Conservation (phyloP, 2,888 invertebrate genomes). For the Lithodes maja region DNA sequence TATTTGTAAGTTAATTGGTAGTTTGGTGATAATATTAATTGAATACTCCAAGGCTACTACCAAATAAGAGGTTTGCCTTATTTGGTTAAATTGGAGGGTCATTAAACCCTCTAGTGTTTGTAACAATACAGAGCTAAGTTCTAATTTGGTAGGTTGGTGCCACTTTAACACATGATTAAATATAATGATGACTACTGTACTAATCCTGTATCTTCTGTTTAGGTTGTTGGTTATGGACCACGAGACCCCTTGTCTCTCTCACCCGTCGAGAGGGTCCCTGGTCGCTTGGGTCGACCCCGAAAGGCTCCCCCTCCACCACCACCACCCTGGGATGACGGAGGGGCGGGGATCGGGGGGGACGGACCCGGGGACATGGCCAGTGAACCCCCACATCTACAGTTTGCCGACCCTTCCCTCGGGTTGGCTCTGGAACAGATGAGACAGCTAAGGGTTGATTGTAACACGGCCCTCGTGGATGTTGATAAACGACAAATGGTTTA, state of each 20-base stretch:
- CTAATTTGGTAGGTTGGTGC: too few species aligned
- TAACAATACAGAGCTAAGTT: too few species aligned
- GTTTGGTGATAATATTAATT: too few species aligned
- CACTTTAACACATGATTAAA: too few species aligned
- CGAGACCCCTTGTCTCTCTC: conserved; percentile 44
- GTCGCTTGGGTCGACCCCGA: conserved; percentile 51
- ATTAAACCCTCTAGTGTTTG: too few species aligned
- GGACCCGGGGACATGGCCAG: conserved; percentile 51
- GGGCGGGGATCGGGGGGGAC: conserved; percentile 41
- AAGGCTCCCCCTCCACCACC: conserved; percentile 49
- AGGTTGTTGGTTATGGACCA: conserved; percentile 69
- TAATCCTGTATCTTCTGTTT: too few species aligned
- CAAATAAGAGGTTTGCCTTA: too few species aligned
- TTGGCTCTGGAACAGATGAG: conserved; percentile 66
- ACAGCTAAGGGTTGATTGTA: conserved; percentile 66
- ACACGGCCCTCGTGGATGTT: conserved; percentile 64
- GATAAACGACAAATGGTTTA: conserved; percentile 65
- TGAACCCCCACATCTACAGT: conserved; percentile 56
- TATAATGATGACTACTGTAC: too few species aligned
- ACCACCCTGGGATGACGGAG: conserved; percentile 56
- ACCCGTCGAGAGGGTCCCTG: conserved; percentile 53
- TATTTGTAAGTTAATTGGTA: too few species aligned
- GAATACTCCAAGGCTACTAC: too few species aligned
- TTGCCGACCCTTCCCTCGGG: conserved; percentile 55
- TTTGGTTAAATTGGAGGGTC: too few species aligned